Evolutionary conservation across 2,888 invertebrate genomes (phyloP), one percentile per base, ranked within the genome.

Genomic region (Apodemia zela): DNA sequence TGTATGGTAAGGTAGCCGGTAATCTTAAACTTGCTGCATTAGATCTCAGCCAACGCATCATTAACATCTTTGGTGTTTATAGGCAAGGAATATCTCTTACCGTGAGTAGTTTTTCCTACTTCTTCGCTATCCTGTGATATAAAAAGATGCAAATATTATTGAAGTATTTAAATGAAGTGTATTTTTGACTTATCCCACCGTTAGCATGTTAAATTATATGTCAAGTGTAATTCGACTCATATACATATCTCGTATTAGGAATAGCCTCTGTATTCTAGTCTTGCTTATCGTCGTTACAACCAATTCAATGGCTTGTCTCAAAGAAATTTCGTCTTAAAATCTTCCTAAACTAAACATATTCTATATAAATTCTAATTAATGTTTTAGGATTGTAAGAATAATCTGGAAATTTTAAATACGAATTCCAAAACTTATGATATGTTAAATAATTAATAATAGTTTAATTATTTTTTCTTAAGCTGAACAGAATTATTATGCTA

Each of bases 231-330:
- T 15, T 54, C 54, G 54, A 15, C 54, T 54, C 54, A 54, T 49
- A 49, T 21, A 54, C 54, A 54, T 54, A 54, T 54, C 54, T 54
- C 54, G 54, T 54, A 25, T 54, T 54, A 54, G 54, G 21, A 25
- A 54, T 54, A 54, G 15, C 25, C 11, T 25, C 21, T 54, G 25
- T 54, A 54, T 54, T 54, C 54, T 54, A 54, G 54, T 54, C 54
- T 54, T 25, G 54, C 25, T 15, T 25, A 54, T 54, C 25, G 54
- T 54, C 21, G 54, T 18, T 51, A 51, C 13, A 54, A 54, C 25
- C 54, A 15, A 21, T 54, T 54, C 25, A 25, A 42, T 15, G 13
- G 54, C 54, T 54, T 54, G 54, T 54, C 54, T 54, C 25, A 25
- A 54, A 51, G 18, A 54, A 54, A 3, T 25, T 54, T 54, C 21